A percentile compares a stretch with the other conserved stretches of the same genome.
Evolutionary conservation across 1,140 invertebrate genomes (phyloP).

Genomic region (Whitmania pigra): DNA sequence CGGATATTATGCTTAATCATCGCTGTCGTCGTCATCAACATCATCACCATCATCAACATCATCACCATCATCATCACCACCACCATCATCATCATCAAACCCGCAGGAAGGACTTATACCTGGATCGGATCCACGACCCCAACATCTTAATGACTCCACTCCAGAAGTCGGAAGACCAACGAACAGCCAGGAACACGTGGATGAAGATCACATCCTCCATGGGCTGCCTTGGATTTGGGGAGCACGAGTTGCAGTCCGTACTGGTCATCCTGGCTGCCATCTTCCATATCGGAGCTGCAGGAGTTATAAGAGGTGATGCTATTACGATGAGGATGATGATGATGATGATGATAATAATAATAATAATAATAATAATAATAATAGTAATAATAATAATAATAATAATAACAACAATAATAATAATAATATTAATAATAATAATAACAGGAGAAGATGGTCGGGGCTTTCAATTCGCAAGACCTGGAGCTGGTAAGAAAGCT

Average conservation of each 20-base stretch:
- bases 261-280: conserved; percentile 76
- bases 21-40: not conserved
- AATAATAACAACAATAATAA: no score
- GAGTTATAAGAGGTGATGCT: conserved; percentile 40
- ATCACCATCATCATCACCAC: no score
- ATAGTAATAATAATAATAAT: not conserved
- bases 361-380: not conserved
- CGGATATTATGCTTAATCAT: not conserved
- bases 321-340: not conserved
- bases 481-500: conserved; percentile 66
- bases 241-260: conserved; percentile 64
- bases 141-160: conserved; percentile 65
- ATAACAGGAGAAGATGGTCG: not conserved
- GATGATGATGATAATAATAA: conserved; percentile 4
- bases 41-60: not conserved
- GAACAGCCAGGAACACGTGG: conserved; percentile 64
- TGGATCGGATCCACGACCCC: conserved; percentile 62
- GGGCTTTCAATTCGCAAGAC: conserved; percentile 63
- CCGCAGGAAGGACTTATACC: conserved; percentile 58
- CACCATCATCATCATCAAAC: not conserved
- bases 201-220: conserved; percentile 62
- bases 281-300: conserved; percentile 75
- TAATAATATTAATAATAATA: no score
- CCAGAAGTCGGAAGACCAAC: conserved; percentile 65
- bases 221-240: conserved; percentile 56